Percentiles rank a stretch among this genome's conserved stretches.
Evolutionary conservation across 2,113 vertebrate species (phyloP).

Genomic region (Apeltes quadracus): DNA sequence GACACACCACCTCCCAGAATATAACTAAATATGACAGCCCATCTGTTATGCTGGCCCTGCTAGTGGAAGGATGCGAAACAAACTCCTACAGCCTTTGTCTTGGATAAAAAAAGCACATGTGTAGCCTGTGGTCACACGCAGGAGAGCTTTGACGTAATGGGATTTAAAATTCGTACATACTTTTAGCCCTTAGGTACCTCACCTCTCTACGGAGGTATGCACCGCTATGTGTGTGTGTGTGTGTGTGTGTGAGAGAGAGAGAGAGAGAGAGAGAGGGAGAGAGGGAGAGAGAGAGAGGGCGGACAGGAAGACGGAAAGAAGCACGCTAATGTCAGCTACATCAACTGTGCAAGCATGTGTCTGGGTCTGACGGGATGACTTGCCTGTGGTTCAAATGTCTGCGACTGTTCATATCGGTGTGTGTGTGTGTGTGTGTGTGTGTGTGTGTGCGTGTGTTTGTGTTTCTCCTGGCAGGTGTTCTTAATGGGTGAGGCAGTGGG

Average conservation of each 20-base stretch:
- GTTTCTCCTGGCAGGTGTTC: constrained; percentile 42
- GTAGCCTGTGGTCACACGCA: constrained; percentile 56
- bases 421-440: constrained; percentile 29
- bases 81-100: constrained; percentile 60
- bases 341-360: constrained; percentile 35
- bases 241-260: constrained; percentile 3
- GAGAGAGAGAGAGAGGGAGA: not conserved
- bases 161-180: constrained; percentile 67
- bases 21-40: constrained; percentile 32
- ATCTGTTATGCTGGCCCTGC: constrained; percentile 44
- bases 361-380: constrained; percentile 11
- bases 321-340: constrained; percentile 10
- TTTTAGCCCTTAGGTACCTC: constrained; percentile 59
- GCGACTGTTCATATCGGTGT: constrained; percentile 7
- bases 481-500: constrained; percentile 62
- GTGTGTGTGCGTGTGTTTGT: constrained; percentile 18
- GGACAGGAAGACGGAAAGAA: not conserved
- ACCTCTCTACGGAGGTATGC: constrained; percentile 40
- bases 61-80: constrained; percentile 33
- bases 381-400: constrained; percentile 4
- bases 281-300: not conserved
- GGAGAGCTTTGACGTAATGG: constrained; percentile 65
- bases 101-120: constrained; percentile 64
- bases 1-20: constrained; percentile 19
- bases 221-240: constrained; percentile 16